phyloP scores from a whole-genome alignment of 2,797 vertebrate species.

The Poecilia gillii region DNA sequence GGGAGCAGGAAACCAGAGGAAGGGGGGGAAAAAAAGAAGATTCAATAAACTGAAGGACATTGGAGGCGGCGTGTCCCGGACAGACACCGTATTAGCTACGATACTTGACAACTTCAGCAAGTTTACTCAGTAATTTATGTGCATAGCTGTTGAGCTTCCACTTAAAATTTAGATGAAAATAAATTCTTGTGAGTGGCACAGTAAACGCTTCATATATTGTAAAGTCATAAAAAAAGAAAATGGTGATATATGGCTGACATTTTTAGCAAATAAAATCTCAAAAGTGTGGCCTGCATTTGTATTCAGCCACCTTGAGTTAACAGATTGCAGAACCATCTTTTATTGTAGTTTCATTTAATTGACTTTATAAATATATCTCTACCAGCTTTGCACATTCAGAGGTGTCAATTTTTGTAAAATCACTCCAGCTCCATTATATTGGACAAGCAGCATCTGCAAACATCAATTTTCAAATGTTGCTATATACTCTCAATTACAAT shows the following conservation, averaged over 20 bases:
- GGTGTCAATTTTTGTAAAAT: not conserved
- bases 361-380: not conserved
- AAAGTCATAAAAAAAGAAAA: not conserved
- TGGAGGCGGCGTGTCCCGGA: constrained; percentile 19
- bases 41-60: constrained; percentile 39
- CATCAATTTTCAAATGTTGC: not conserved
- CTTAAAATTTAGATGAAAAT: not conserved
- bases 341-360: not conserved
- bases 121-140: not conserved
- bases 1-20: constrained; percentile 21
- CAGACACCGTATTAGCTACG: not conserved
- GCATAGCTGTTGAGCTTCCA: not conserved
- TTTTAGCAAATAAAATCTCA: not conserved
- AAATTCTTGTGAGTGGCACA: not conserved
- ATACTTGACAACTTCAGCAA: constrained; percentile 15
- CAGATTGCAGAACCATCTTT: not conserved
- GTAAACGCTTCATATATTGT: not conserved
- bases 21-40: constrained; percentile 13
- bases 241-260: not conserved
- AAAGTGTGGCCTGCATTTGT: not conserved
- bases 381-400: not conserved
- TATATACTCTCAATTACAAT: no score
- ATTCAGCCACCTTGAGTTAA: not conserved
- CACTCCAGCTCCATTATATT: not conserved
- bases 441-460: not conserved